These are phyloP conservation scores for Epinephelus fuscoguttatus DNA, from an alignment of 2,113 vertebrate genomes.

Conservation along the genomic window DNA sequence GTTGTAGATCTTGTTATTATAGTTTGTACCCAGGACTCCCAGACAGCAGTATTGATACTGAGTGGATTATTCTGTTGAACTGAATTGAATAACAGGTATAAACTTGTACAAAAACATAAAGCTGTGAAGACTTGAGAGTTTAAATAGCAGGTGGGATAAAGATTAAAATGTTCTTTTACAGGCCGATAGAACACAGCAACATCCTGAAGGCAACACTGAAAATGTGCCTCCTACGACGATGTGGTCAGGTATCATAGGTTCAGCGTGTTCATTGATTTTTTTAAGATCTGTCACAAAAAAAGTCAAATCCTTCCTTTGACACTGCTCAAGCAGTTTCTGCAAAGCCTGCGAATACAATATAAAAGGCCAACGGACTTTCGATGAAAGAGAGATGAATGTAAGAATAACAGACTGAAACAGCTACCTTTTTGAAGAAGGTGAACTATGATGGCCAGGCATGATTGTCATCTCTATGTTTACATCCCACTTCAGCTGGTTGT, in stretches of 20 bases:
- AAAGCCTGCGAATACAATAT: not conserved
- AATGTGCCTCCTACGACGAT: constrained; percentile 2
- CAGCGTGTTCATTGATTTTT: constrained; percentile 14
- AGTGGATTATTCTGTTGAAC: not conserved
- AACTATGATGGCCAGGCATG: not conserved
- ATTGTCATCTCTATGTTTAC: not conserved
- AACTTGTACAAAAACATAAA: not conserved
- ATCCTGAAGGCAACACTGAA: not conserved
- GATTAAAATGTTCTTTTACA: not conserved
- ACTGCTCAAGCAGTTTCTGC: not conserved
- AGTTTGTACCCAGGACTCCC: not conserved
- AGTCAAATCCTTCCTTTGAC: not conserved
- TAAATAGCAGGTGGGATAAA: not conserved
- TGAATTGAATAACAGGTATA: not conserved
- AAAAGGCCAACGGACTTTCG: not conserved
- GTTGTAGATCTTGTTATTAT: too few species aligned
- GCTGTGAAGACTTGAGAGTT: not conserved
- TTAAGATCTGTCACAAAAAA: not conserved
- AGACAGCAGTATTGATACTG: too few species aligned
- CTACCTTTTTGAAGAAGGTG: not conserved
- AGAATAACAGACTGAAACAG: not conserved
- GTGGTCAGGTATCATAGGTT: constrained; percentile 7
- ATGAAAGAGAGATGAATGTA: not conserved
- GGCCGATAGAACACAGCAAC: not conserved
- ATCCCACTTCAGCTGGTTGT: not conserved